Base-by-base conservation (phyloP, 2,888 invertebrate genomes). In the Clitarchus hookeri region DNA sequence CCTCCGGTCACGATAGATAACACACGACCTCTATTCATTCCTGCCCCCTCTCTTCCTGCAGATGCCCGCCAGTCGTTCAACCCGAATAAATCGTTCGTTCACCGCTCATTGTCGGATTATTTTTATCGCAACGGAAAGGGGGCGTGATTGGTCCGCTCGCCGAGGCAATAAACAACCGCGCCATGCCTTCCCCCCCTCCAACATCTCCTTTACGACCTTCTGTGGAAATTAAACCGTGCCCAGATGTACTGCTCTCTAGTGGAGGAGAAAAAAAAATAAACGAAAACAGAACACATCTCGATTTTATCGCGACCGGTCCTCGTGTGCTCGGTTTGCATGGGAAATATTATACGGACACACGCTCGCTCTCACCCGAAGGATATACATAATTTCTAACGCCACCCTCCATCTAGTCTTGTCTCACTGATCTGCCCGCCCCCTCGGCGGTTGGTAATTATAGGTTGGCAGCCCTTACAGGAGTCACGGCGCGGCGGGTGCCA, bases 51-150 rank as follows among this genome's bases (percentile, higher is more conserved):
- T 23, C 65, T 8, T 9, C 65, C 65, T 48, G 48, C 65, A 65
- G 19, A 65, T 19, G 65, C 65, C 65, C 65, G n/a, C 65, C 13
- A 65, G 65, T 65, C 65, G 65, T 65, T n/a, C 65, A 65, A 65
- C 65, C 65, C 19, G 65, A 65, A 65, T 65, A 65, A 65, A 65
- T 65, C 65, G 65, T 65, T n/a, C 65, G 23, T 65, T n/a, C 65
- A 48, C 65, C 65, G 65, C n/a, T 65, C 65, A 65, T 65, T 65
- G 65, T 65, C 16, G 65, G 23, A n/a, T n/a, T 65, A 65, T n/a
- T 65, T n/a, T 65, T 65, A 65, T 65, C 65, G n/a, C 65, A 23
- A n/a, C 8, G 65, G 65, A 65, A 8, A 0, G 12, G 65, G 23
- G 65, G 65, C 65, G 65, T 65, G 65, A 65, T 65, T n/a, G 65